Evolutionary conservation across 2,888 invertebrate genomes (phyloP), one percentile per base, ranked within the genome.

Genomic region (Rhagophthalmus giganteus): DNA sequence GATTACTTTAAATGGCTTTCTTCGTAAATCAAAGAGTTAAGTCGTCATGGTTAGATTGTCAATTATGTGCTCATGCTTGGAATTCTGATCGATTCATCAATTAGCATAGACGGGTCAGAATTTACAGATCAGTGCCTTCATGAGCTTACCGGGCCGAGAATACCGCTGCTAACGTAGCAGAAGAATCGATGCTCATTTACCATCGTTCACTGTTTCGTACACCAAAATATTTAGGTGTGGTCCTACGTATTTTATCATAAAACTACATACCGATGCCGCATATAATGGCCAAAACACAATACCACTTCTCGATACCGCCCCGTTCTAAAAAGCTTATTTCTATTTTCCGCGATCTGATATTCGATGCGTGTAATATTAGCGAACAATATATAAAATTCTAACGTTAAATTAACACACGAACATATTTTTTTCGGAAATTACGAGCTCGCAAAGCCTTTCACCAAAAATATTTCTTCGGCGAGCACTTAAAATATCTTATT

Each of bases 181-280:
- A 60, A 60, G 58, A 58, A 60, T 60, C 56, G 56, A 58, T 60
- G 58, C 52, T 57, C 40, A 42, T 39, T 42, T 51, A 44, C 50
- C 51, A 54, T 37, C 54, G 48, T 51, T 55, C 49, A 48, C 53
- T 49, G 49, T 54, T 60, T 56, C 57, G 53, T 51, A 48, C 55
- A 44, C 42, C 40, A 52, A 42, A 42, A 46, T 57, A 52, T 52
- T 45, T 47, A 40, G 14, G 12, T 15, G 26, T 30, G 37, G 24
- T 32, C 31, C 13, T 28, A 12, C 28, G 28, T 46, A 46, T 46
- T 46, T 37, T 46, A 46, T 31, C 31, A 20, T 30, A 39, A 15
- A 25, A 31, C 46, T 38, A 31, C 46, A 31, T 41, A 32, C 32
- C 26, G 41, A 32, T 11, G 32, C 32, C 38, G n/a, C 25, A 38